Percentiles rank a stretch among this genome's conserved stretches.
These are phyloP conservation scores for Zoanthus sansibaricus DNA, from an alignment of 92 coral and sea anemone genomes.

Conservation along the genomic window DNA sequence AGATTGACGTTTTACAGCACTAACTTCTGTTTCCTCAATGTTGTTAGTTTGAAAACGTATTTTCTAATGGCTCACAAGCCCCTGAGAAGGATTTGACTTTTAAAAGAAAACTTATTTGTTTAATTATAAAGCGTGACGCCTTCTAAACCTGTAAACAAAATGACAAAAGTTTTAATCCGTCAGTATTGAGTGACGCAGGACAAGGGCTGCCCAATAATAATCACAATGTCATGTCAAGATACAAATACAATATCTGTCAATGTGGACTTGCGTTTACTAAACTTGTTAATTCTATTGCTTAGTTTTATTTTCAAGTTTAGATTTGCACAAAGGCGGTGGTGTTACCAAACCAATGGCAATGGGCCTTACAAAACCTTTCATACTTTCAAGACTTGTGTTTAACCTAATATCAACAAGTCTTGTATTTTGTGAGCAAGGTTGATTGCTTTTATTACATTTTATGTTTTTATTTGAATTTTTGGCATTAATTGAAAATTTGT, in stretches of 20 bases:
- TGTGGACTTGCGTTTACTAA: background rate
- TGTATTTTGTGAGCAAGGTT: slow-evolving; percentile 44
- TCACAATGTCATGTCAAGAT: background rate
- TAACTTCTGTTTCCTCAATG: no score
- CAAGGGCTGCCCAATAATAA: slow-evolving; percentile 18
- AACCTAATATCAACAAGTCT: background rate
- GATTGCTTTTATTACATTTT: background rate
- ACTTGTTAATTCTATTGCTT: background rate
- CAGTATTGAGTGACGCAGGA: background rate
- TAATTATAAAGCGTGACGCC: no score
- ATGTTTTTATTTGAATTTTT: background rate
- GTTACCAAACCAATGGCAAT: background rate
- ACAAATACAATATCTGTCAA: slow-evolving; percentile 1
- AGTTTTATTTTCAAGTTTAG: no score
- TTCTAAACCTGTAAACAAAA: no score
- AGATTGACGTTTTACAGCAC: no score
- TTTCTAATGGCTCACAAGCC: no score
- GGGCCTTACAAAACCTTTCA: no score
- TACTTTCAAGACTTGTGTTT: background rate
- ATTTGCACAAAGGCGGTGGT: background rate
- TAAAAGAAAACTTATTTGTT: no score
- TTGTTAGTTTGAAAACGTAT: no score
- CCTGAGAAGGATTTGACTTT: no score
- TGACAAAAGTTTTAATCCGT: background rate
- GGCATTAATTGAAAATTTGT: background rate